These are phyloP conservation scores for Hirudinaria manillensis DNA, from an alignment of 2,888 invertebrate species.

Conservation along the genomic window DNA sequence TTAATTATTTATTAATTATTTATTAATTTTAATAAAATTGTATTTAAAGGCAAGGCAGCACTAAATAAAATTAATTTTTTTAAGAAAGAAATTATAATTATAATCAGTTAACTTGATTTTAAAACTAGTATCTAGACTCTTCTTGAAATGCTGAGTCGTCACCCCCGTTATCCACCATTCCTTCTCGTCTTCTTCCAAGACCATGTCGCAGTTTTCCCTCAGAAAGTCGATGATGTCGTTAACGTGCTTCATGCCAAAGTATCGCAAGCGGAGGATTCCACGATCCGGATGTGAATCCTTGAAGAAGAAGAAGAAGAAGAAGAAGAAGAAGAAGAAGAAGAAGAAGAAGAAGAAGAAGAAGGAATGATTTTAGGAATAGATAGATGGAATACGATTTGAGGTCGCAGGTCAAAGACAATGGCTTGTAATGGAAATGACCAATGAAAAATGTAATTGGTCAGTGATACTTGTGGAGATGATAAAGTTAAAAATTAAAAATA, in stretches of 20 bases:
- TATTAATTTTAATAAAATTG: too few relatives aligned
- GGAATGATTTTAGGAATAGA: background rate
- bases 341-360: background rate
- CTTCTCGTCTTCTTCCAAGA: background rate
- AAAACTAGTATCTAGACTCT: slow-evolving; percentile 9
- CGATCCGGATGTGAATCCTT: background rate
- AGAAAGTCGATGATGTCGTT: slow-evolving; percentile 7
- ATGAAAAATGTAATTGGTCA: too few relatives aligned
- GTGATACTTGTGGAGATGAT: too few relatives aligned
- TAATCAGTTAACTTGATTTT: slow-evolving; percentile 19
- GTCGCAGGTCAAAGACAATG: background rate
- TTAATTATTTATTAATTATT: too few relatives aligned
- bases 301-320: background rate
- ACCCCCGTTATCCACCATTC: slow-evolving; percentile 21
- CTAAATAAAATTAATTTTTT: too few relatives aligned
- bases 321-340: slow-evolving; percentile 5
- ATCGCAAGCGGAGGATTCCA: background rate
- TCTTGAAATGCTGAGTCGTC: slow-evolving; percentile 2
- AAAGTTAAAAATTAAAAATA: too few relatives aligned
- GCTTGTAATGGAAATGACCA: too few relatives aligned
- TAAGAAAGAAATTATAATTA: too few relatives aligned
- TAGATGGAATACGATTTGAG: background rate
- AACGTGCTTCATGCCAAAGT: slow-evolving; percentile 11
- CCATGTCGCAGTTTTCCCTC: slow-evolving; percentile 8
- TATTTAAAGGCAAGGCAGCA: too few relatives aligned